Base-by-base conservation (phyloP, 2,797 vertebrate species). In the Chiroxiphia lanceolata region DNA sequence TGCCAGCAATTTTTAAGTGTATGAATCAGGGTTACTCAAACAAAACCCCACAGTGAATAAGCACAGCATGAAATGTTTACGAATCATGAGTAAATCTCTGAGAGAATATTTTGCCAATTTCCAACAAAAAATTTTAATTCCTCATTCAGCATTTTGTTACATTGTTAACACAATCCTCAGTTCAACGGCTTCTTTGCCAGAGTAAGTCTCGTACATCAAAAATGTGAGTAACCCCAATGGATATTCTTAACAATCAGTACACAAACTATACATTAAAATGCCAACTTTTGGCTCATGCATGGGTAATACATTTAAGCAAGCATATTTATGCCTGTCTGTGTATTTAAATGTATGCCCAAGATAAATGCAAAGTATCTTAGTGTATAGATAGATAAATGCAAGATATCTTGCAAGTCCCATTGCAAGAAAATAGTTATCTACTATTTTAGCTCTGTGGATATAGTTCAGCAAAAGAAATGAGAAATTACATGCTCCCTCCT, bases 341-440 rank as follows among this genome's bases (percentile, higher is more conserved):
- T 95, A 89, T 92, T 92, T 96, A 96, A 98, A 98, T 97, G 97
- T 97, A 97, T 97, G 97, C 96, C 98, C 97, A 97, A 97, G 93
- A 96, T 89, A 89, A 97, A 96, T 29, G 93, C 70, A 85, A 93
- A 95, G 56, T 95, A 95, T 93, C 85, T 95, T 75, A 96, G 93
- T 96, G 89, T 96, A 90, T 82, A 90, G 93, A 96, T 93, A 95
- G 90, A 92, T 57, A 96, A 96, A 96, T 45, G 59, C 86, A 94
- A 93, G 75, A 68, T 91, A 92, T 77, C 97, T 98, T 98, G 98
- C 97, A 98, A 98, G 92, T 96, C 83, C 85, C 93, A n/a, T 98
- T 98, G 98, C 97, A 98, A 98, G 98, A 97, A 97, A 98, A 97
- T 94, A 97, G 97, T 89, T 83, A 74, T 96, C 83, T 97, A 97